A percentile compares a stretch with the other conserved stretches of the same genome.
Conservation (phyloP, 2,113 vertebrate species). For the Noturus placidus region DNA sequence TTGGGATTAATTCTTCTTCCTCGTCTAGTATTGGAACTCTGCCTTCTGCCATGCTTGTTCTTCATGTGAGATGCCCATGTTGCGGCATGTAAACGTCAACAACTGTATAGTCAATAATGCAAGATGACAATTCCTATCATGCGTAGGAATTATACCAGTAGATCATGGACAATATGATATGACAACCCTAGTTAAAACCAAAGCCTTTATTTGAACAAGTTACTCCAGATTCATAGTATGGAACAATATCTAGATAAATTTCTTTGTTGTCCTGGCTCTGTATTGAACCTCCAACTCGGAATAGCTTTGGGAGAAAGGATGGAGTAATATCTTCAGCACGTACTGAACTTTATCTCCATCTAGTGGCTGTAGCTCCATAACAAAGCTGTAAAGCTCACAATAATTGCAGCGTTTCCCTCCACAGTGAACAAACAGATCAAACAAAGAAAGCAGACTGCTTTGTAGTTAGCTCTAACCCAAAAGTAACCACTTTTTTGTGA, state of each 20-base stretch:
- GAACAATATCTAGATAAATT: background rate
- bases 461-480: background rate
- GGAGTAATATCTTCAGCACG: background rate
- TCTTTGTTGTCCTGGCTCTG: background rate
- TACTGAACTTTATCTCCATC: constrained; percentile 76
- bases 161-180: no score
- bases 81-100: no score
- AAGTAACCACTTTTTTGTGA: background rate
- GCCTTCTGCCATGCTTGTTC: no score
- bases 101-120: no score
- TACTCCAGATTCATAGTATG: background rate
- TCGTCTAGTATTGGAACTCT: no score
- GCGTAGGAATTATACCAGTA: no score
- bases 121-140: no score
- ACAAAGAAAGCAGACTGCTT: background rate
- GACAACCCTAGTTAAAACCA: no score
- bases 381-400: background rate
- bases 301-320: background rate
- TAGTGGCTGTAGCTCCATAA: constrained; percentile 58
- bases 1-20: no score
- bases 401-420: no score
- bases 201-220: background rate
- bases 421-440: background rate
- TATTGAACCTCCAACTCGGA: background rate
- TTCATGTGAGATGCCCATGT: no score